A percentile compares a stretch with the other conserved stretches of the same genome.
These are phyloP conservation scores for Periparus ater DNA, from an alignment of 2,797 vertebrate species.

Conservation along the genomic window DNA sequence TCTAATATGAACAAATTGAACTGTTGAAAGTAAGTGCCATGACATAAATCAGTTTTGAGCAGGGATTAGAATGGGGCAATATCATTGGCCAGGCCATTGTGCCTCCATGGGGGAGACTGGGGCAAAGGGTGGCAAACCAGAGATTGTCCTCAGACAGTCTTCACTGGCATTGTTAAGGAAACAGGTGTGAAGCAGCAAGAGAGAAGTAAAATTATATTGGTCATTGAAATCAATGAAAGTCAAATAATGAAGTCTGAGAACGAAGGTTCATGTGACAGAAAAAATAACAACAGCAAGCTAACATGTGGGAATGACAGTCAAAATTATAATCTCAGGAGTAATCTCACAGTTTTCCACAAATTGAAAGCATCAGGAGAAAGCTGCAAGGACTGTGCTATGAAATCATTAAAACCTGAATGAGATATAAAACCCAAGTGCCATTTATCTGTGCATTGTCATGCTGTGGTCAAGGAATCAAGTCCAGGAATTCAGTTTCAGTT, in stretches of 20 bases:
- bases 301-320: background rate
- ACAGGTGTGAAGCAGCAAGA: background rate
- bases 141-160: background rate
- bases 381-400: background rate
- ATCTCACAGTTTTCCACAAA: background rate
- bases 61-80: background rate
- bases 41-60: background rate
- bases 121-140: background rate
- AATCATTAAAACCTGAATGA: background rate
- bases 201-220: background rate
- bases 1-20: background rate
- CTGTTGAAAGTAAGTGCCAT: background rate
- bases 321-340: background rate
- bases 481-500: background rate
- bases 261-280: background rate
- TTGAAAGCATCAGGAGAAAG: background rate
- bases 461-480: background rate
- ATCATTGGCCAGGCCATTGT: background rate
- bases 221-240: background rate
- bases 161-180: background rate
- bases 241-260: background rate
- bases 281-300: background rate
- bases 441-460: background rate
- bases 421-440: background rate
- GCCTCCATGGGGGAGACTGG: background rate